phyloP scores from a whole-genome alignment of 2,888 invertebrate species.

The Eupsilia transversa region DNA sequence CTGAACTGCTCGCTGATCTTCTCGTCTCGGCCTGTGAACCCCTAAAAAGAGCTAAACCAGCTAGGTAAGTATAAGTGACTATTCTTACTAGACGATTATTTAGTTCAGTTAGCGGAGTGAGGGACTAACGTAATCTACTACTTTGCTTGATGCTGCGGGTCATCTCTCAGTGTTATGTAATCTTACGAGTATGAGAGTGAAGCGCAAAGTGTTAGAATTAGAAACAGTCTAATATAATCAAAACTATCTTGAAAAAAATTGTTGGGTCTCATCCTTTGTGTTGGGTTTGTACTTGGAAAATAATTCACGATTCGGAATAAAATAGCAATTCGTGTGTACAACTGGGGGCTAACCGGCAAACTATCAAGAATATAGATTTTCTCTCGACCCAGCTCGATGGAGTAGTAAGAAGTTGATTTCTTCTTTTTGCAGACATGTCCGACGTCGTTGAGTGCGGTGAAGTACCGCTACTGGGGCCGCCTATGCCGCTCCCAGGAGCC shows the following conservation, averaged over 20 bases:
- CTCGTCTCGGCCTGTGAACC: not conserved
- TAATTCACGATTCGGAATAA: not conserved
- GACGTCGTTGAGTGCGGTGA: no score
- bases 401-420: no score
- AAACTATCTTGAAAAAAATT: not conserved
- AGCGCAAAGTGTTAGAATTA: not conserved
- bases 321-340: not conserved
- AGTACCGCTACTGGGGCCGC: no score
- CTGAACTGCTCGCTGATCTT: not conserved
- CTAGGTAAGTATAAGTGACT: not conserved
- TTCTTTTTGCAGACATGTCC: slow-evolving; percentile 19
- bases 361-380: not conserved
- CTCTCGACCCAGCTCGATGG: not conserved
- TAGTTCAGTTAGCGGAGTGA: not conserved
- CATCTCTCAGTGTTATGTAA: not conserved
- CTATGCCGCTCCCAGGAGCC: not conserved
- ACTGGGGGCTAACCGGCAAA: not conserved
- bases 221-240: not conserved
- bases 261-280: not conserved
- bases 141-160: not conserved
- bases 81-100: not conserved
- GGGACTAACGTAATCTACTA: not conserved
- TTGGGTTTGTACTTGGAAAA: not conserved
- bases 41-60: not conserved
- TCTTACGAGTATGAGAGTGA: not conserved